Evolutionary conservation across 2,888 invertebrate genomes (phyloP), one percentile per base, ranked within the genome.

Genomic region (Acanthococcus lagerstroemiae): DNA sequence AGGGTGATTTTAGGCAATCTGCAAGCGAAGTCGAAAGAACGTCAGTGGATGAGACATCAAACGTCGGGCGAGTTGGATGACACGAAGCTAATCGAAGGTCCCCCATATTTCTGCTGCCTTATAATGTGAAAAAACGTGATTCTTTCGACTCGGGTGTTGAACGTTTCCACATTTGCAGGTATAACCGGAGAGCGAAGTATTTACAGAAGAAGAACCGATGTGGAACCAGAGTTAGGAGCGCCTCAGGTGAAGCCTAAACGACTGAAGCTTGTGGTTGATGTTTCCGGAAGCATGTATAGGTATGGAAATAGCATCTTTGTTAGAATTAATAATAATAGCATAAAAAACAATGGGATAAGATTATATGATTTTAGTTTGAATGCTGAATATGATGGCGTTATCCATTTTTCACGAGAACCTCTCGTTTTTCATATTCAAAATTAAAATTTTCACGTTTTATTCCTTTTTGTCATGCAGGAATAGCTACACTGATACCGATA

Each of bases 241-340:
- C 89, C 90, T 0, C 90, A 90, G 69, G 83, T 88, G 69, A 88
- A 87, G 73, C 94, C 96, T 2, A 97, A 96, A 77, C 80, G 90
- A 3, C 79, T 95, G 50, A 82, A 88, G 66, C 79, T 95, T 0
- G 85, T 95, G 0, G 85, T 92, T 0, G 97, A 97, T 77, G 94
- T 95, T 0, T 95, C 94, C 2, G 96, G 95, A 3, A 94, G 93
- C 70, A 96, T 96, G 95, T 96, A 96, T 74, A 84, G 92, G 81
- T 84, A 72, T 67, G 70, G 65, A 45, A 58, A n/a, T 15, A 37
- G 2, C n/a, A 37, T 37, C 3, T 37, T 15, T 2, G 37, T n/a
- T n/a, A n/a, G n/a, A n/a, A n/a, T n/a, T n/a, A n/a, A n/a, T n/a
- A n/a, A n/a, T n/a, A n/a, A n/a, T n/a, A n/a, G n/a, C n/a, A n/a